Percentiles rank a stretch among this genome's conserved stretches.
Conservation (phyloP, 1,140 invertebrate species). For the Scaptomyza pallida region DNA sequence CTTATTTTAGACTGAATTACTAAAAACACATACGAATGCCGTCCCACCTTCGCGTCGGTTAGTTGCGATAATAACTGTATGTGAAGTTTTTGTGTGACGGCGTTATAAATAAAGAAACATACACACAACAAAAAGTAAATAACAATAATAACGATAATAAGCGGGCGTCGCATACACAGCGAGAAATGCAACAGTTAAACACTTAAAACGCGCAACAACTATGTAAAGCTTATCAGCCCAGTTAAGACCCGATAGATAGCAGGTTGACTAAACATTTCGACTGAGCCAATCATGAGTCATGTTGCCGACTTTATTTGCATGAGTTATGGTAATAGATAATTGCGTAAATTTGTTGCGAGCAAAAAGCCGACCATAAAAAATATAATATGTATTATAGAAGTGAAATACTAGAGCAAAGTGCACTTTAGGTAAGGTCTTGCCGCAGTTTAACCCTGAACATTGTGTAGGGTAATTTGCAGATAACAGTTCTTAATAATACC, state of each 20-base stretch:
- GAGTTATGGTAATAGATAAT: not conserved
- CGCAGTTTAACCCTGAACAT: slow-evolving; percentile 18
- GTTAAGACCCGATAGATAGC: not conserved
- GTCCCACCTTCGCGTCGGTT: slow-evolving; percentile 18
- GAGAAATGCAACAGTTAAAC: slow-evolving; percentile 7
- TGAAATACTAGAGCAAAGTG: no score
- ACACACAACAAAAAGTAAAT: slow-evolving; percentile 4
- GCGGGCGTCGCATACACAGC: slow-evolving; percentile 18
- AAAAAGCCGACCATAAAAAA: not conserved
- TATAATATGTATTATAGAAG: no score
- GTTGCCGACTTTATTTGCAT: not conserved
- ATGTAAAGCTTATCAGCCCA: slow-evolving; percentile 11
- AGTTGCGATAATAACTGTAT: slow-evolving; percentile 51
- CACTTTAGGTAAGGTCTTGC: no score
- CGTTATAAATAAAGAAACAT: not conserved
- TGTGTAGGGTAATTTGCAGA: slow-evolving; percentile 27
- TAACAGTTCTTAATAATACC: slow-evolving; percentile 18
- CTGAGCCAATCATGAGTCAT: not conserved
- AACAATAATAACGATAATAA: slow-evolving; percentile 42
- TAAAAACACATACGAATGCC: slow-evolving; percentile 6
- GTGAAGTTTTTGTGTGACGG: slow-evolving; percentile 38
- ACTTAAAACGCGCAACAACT: not conserved
- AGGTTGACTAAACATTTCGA: not conserved
- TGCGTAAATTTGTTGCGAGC: not conserved
- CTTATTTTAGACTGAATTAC: slow-evolving; percentile 44